Base-by-base conservation (phyloP, 1,140 invertebrate species). In the Neotoxoptera formosana region DNA sequence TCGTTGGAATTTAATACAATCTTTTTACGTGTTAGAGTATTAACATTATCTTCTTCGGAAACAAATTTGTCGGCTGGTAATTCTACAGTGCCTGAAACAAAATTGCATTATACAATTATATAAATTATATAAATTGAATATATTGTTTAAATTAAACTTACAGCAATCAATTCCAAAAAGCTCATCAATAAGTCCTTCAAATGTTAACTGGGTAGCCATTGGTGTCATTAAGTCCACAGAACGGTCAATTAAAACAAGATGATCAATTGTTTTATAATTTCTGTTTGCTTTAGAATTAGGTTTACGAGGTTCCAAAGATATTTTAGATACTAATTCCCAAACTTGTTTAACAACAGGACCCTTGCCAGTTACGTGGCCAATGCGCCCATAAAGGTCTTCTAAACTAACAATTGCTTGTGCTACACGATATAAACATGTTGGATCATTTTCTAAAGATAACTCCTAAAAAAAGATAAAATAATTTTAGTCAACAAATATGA, bases 111-210 rank as follows among this genome's bases (percentile, higher is more conserved):
- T 6, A 23, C 4, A 67, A 45, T 23, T 41, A 41, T 41, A 41
- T 81, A 8, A 81, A 67, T 34, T 45, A 41, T 60, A 45, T 81
- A 8, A 88, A 30, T 41, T 41, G 7, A 60, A 48, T 14, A 20
- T 48, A 47, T 60, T 36, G 93, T 51, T 76, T n/a, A 95, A 90
- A 95, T 95, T 94, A 94, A 41, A 95, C 96, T 96, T 95, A 97
- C 97, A 97, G 94, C 96, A 96, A 94, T 96, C 96, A 87, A 98
- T 97, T 53, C 96, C 96, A 95, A 97, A 98, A 94, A 98, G 96
- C 96, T 98, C 98, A 96, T 99, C 99, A 94, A 99, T 98, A 23
- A 99, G 96, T 34, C 99, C 99, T 96, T 99, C 99, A 95, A 99
- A 99, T 1, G 99, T 99, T 34, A 99, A 96, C 94, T 99, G 99